phyloP scores from a whole-genome alignment of 1,140 invertebrate species.

The Solen grandis region DNA sequence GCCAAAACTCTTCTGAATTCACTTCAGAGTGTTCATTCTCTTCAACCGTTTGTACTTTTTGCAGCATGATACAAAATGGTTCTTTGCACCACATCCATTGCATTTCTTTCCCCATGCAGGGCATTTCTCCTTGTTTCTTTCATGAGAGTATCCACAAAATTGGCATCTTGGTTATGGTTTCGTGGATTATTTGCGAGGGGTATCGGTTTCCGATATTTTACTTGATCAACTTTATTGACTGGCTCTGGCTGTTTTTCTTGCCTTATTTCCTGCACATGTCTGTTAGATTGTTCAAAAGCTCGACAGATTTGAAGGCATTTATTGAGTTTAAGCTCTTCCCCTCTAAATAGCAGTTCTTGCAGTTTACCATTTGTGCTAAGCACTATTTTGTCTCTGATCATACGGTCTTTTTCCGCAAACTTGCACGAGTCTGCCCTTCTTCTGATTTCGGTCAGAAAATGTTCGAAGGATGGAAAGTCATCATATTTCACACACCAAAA shows the following conservation, averaged over 20 bases:
- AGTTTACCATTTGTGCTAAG: slow-evolving; percentile 5
- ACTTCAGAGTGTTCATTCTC: neutral
- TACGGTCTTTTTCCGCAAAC: slow-evolving; percentile 18
- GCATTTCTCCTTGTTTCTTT: slow-evolving; percentile 4
- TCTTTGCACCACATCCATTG: neutral
- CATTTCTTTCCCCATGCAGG: slow-evolving; percentile 23
- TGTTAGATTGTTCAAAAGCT: slow-evolving; percentile 24
- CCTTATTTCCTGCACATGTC: neutral
- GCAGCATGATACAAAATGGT: slow-evolving; percentile 14
- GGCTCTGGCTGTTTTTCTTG: neutral
- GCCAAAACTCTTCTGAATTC: slow-evolving; percentile 8
- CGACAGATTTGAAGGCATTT: slow-evolving; percentile 1
- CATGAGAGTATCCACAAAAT: slow-evolving; percentile 1
- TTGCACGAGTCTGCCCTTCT: slow-evolving; percentile 13
- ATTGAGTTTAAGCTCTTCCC: neutral
- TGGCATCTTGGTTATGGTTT: neutral
- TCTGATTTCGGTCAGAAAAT: slow-evolving; percentile 2
- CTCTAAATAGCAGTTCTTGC: slow-evolving; percentile 16
- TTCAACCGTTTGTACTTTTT: slow-evolving; percentile 23
- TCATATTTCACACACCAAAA: slow-evolving; percentile 16
- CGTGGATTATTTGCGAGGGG: neutral
- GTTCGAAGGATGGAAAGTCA: slow-evolving; percentile 3
- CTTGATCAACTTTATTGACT: neutral
- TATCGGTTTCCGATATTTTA: neutral
- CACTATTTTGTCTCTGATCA: slow-evolving; percentile 17